Percentiles rank a stretch among this genome's conserved stretches.
phyloP scores from a whole-genome alignment of 2,888 invertebrate genomes.

The Neelides folsomi region DNA sequence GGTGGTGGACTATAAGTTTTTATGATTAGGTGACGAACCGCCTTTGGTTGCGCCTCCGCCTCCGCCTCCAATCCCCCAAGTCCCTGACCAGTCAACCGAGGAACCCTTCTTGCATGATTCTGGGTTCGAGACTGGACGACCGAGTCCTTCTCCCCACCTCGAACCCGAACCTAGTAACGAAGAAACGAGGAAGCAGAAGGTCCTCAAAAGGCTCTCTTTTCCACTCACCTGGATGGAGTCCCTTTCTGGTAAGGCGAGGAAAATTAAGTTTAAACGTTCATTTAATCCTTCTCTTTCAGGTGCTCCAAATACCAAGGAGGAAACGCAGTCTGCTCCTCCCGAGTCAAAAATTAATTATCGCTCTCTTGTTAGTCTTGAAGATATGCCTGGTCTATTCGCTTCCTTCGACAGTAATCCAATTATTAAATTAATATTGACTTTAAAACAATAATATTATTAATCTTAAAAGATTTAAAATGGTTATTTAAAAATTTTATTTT shows the following conservation, averaged over 20 bases:
- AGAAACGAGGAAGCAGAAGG: constrained; percentile 45
- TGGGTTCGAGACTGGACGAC: constrained; percentile 18
- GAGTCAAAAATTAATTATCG: constrained; percentile 18
- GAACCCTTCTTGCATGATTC: constrained; percentile 13
- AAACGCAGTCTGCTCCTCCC: constrained; percentile 55
- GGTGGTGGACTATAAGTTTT: background rate
- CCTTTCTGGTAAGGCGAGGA: constrained; percentile 9
- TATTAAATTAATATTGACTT: background rate
- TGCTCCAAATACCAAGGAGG: constrained; percentile 51
- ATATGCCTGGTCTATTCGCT: constrained; percentile 61
- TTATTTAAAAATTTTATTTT: background rate
- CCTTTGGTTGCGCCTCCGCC: too few species aligned
- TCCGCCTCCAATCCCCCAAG: background rate
- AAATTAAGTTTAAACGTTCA: background rate
- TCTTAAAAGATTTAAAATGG: background rate
- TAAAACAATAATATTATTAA: background rate
- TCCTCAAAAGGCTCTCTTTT: constrained; percentile 80
- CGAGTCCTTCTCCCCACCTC: constrained; percentile 7
- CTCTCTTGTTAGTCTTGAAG: constrained; percentile 18
- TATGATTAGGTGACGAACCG: too few species aligned
- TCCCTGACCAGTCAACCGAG: constrained; percentile 2
- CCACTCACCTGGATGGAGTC: constrained; percentile 77
- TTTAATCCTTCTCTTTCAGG: background rate
- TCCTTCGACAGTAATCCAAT: constrained; percentile 68
- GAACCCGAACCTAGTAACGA: constrained; percentile 1